Conservation (phyloP, 2,113 vertebrate genomes). For the Chaetodon trifascialis region DNA sequence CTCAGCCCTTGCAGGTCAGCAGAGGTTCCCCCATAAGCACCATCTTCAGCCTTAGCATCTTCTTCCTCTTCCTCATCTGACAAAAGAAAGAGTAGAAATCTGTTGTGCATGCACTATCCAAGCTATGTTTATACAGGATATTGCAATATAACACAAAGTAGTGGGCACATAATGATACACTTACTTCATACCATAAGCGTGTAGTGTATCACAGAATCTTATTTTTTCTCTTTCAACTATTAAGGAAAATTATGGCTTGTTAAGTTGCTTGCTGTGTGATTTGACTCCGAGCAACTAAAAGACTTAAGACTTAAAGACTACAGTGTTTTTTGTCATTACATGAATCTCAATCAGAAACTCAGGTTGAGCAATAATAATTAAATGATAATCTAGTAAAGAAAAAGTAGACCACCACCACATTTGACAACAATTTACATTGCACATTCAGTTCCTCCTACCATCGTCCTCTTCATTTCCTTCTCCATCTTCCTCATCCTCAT, state of each 20-base stretch:
- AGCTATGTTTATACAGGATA: background rate
- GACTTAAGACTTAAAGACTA: background rate
- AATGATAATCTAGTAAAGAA: background rate
- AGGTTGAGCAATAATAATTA: background rate
- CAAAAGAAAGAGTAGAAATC: background rate
- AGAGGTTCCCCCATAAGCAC: slow-evolving; percentile 45
- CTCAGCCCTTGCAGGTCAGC: slow-evolving; percentile 66
- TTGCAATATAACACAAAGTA: background rate
- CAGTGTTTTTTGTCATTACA: background rate
- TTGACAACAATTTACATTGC: background rate
- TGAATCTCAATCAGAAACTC: background rate
- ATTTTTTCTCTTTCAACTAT: background rate
- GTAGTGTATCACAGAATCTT: background rate
- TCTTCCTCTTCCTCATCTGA: slow-evolving; percentile 70
- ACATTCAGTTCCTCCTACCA: slow-evolving; percentile 77
- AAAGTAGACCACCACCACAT: background rate
- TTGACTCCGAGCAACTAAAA: background rate
- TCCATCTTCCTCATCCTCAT: slow-evolving; percentile 80
- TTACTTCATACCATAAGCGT: background rate
- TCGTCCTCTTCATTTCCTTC: slow-evolving; percentile 82
- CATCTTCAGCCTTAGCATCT: slow-evolving; percentile 71
- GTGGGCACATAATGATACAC: background rate
- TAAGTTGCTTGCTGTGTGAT: background rate
- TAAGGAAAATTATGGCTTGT: too few relatives aligned
- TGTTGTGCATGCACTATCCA: background rate